These are phyloP conservation scores for Gerris buenoi DNA, from an alignment of 1,140 invertebrate genomes.

Conservation along the genomic window DNA sequence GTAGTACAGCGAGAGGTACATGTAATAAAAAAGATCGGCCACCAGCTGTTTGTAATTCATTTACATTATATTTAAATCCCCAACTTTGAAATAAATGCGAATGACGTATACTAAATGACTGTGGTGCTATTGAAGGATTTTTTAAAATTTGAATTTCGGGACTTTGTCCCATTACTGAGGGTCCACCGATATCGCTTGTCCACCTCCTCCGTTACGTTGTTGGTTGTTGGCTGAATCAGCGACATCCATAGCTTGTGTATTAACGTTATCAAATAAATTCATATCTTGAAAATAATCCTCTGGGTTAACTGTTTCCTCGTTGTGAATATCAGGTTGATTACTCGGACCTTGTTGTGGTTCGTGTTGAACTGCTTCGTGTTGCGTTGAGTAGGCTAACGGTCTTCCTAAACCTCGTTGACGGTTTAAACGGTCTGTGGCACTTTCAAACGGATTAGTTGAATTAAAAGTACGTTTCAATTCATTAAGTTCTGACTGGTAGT, in stretches of 20 bases:
- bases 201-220: neutral
- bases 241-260: neutral
- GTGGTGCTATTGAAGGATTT: neutral
- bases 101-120: neutral
- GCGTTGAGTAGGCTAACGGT: neutral
- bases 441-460: neutral
- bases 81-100: conserved; percentile 6
- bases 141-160: neutral
- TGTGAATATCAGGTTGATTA: neutral
- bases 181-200: neutral
- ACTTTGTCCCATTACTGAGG: conserved; percentile 2
- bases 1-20: conserved; percentile 11
- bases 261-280: neutral
- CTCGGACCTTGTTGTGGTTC: neutral
- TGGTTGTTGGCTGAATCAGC: neutral
- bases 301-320: neutral
- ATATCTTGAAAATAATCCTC: neutral
- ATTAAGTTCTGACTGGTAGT: neutral
- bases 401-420: neutral
- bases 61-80: conserved; percentile 1
- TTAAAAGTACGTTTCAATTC: neutral
- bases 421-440: neutral
- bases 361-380: neutral
- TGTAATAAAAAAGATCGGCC: neutral
- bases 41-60: neutral